Percentiles rank a stretch among this genome's conserved stretches.
These are phyloP conservation scores for Chelon labrosus DNA, from an alignment of 2,797 vertebrate species.

Conservation along the genomic window DNA sequence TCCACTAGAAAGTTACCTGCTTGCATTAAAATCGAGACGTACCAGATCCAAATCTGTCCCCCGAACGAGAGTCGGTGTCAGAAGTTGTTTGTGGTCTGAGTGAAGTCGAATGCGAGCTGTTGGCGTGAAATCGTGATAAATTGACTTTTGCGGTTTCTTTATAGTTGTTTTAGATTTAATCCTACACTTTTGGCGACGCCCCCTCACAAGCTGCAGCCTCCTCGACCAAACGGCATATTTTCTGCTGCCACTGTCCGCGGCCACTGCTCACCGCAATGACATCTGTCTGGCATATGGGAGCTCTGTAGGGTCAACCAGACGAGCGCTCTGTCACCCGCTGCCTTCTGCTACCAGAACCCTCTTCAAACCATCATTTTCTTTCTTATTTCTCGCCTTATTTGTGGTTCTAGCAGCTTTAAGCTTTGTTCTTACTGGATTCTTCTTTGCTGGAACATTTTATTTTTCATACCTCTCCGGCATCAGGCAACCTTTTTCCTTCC, in stretches of 20 bases:
- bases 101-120: neutral
- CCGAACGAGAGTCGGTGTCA: neutral
- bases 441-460: conserved; percentile 15
- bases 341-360: conserved; percentile 55
- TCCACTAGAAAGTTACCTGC: conserved; percentile 39
- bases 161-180: neutral
- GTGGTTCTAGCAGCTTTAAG: neutral
- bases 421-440: conserved; percentile 1
- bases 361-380: conserved; percentile 18
- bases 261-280: conserved; percentile 63
- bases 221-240: conserved; percentile 26
- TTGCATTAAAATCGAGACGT: neutral
- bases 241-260: conserved; percentile 49
- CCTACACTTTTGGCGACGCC: conserved; percentile 10
- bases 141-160: neutral
- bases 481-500: neutral
- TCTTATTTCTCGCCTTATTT: neutral
- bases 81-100: too few relatives aligned
- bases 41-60: conserved; percentile 8
- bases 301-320: conserved; percentile 77
- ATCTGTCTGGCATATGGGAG: conserved; percentile 79
- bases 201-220: conserved; percentile 15
- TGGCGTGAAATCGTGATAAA: neutral
- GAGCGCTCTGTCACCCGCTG: conserved; percentile 53
- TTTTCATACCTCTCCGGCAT: neutral